These are phyloP conservation scores for Saccopteryx leptura DNA, from an alignment of 2,113 vertebrate species.

Conservation along the genomic window DNA sequence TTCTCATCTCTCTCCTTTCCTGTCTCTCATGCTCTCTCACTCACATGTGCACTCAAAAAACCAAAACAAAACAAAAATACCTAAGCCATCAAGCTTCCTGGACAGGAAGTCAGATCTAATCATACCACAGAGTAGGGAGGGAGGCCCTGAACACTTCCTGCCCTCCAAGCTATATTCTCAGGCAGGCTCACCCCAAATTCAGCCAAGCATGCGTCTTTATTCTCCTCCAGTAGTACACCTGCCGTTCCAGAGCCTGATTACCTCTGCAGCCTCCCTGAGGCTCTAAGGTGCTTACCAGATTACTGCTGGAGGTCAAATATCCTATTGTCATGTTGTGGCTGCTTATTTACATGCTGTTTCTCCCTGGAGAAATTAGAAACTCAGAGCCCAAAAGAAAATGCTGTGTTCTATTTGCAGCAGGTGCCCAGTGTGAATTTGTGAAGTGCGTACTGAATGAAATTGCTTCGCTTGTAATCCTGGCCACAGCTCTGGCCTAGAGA, in stretches of 20 bases:
- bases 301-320: background rate
- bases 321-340: background rate
- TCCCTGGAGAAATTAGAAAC: constrained; percentile 31
- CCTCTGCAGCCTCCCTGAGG: background rate
- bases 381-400: background rate
- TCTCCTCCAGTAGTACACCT: background rate
- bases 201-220: background rate
- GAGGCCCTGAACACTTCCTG: background rate
- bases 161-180: background rate
- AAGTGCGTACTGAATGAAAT: background rate
- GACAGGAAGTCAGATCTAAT: background rate
- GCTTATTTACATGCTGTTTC: background rate
- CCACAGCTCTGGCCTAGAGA: background rate
- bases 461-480: background rate
- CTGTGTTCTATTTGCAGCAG: background rate
- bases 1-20: too few relatives aligned
- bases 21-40: too few relatives aligned
- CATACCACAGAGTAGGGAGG: background rate
- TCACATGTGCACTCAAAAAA: too few relatives aligned
- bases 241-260: background rate
- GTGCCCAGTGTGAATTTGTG: background rate
- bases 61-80: background rate
- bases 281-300: background rate
- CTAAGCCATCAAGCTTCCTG: background rate
- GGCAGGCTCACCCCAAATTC: background rate